Base-by-base conservation (phyloP, 2,888 invertebrate genomes). In the Abscondita cerata region DNA sequence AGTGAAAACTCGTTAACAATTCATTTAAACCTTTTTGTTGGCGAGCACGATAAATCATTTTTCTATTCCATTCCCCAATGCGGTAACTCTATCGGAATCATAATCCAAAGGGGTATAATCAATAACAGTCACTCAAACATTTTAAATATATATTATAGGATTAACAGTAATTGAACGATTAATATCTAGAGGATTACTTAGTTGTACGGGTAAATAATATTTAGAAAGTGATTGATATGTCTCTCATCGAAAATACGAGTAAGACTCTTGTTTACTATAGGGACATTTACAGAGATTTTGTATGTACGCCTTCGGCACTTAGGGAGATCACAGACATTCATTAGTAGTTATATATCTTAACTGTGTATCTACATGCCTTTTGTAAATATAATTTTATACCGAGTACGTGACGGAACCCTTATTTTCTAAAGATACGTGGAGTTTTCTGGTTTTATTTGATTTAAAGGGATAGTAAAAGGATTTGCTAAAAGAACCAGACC, bases 331-430 rank as follows among this genome's bases (percentile, higher is more conserved):
- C 64, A 64, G 64, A 64, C 53, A 57, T 61, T 64, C 58, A 61
- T 64, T 64, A 64, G 64, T 62, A 61, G 64, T 63, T 63, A 65
- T 66, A 67, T 66, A 65, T 68, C 67, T 68, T 64, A 62, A 62
- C 57, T 67, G 66, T 61, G 65, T 68, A 58, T 66, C 65, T 60
- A 61, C 63, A 62, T 59, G 59, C 55, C 46, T 57, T 50, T 63
- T 63, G 47, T 15, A 48, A 48, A 48, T 48, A 48, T 48, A 48
- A 48, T 48, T 48, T 12, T 12, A 48, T 31, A 25, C 33, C 6
- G 15, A 48, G 47, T 48, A 48, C 47, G 31, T 31, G 33, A 31
- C 33, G 15, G 33, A 48, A 48, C 31, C 47, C 33, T 4, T 20
- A 46, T 46, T 20, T 41, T 12, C 41, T 41, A 41, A 41, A 41